phyloP scores from a whole-genome alignment of 2,888 invertebrate species.

The Harpalus rufipes region DNA sequence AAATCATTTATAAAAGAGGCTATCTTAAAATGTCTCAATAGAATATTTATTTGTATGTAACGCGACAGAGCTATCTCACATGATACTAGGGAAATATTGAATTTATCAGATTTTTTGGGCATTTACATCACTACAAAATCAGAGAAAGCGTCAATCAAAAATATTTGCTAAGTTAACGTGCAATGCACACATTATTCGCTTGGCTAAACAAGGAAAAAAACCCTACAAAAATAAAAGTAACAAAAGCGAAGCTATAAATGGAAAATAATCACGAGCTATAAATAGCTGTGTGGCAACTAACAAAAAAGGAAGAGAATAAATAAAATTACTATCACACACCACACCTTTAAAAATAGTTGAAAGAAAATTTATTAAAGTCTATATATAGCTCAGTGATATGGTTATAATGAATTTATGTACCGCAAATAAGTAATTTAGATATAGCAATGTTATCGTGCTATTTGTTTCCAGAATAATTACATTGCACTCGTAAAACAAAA shows the following conservation, averaged over 20 bases:
- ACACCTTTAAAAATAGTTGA: slow-evolving; percentile 3
- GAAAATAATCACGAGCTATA: not conserved
- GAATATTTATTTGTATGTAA: no score
- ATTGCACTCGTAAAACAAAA: not conserved
- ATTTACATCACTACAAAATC: no score
- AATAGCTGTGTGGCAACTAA: not conserved
- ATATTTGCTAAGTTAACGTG: no score
- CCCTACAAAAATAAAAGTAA: not conserved
- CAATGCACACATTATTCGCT: not conserved
- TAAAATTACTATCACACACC: slow-evolving; percentile 3
- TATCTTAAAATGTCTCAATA: no score
- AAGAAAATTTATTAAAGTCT: not conserved
- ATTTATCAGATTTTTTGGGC: no score
- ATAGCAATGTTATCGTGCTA: not conserved
- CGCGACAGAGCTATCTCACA: no score
- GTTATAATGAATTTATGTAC: not conserved
- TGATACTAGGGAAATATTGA: no score
- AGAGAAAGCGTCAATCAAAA: no score
- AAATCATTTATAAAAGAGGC: no score
- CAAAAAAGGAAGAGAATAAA: not conserved
- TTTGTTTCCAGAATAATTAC: not conserved
- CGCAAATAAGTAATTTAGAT: slow-evolving; percentile 6
- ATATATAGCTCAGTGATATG: not conserved
- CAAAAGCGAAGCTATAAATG: not conserved
- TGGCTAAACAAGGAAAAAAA: not conserved